Evolutionary conservation across 2,113 vertebrate genomes (phyloP), one percentile per base, ranked within the genome.

Genomic region (Bagarius yarrelli): DNA sequence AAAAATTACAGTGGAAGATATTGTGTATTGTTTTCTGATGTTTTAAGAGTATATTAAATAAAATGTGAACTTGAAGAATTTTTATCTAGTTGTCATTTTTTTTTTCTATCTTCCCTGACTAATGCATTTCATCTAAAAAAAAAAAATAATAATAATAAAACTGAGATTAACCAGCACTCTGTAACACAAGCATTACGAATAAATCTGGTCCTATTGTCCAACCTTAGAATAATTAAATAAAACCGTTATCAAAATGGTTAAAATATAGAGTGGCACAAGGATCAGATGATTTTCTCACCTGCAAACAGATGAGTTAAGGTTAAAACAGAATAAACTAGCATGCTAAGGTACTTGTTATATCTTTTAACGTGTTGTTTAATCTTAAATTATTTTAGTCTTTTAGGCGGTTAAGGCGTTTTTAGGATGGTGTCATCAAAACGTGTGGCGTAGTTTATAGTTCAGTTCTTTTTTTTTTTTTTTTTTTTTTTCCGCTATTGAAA

Each of bases 21-120:
- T 87, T 92, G 89, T 94, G 91, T 92, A 91, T 91, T 92, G 90
- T 86, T 90, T 90, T 89, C 91, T 93, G 83, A 90, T 93, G 92
- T 93, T 93, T 91, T 85, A 90, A 93, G 85, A 87, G 80, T 90
- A 92, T 91, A 90, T 47, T 92, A 88, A 94, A 94, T 93, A 94
- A 93, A 93, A 85, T 88, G 85, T 93, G 89, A 92, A 93, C 88
- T 91, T 88, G 81, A 88, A 88, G 78, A 84, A 86, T 88, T 80
- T 47, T 85, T 74, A 87, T 59, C 85, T 89, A 89, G 77, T 92
- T 81, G 89, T 92, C 88, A 69, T 93, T 87, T 19, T 21, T 53
- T 92, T 91, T 87, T 83, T 73, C 50, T 81, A 84, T 86, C 55
- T 75, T 83, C 59, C 64, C 56, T 53, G 56, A 59, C 32, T 72